Conservation (phyloP, 2,113 vertebrate genomes). For the Copsychus sechellarum region DNA sequence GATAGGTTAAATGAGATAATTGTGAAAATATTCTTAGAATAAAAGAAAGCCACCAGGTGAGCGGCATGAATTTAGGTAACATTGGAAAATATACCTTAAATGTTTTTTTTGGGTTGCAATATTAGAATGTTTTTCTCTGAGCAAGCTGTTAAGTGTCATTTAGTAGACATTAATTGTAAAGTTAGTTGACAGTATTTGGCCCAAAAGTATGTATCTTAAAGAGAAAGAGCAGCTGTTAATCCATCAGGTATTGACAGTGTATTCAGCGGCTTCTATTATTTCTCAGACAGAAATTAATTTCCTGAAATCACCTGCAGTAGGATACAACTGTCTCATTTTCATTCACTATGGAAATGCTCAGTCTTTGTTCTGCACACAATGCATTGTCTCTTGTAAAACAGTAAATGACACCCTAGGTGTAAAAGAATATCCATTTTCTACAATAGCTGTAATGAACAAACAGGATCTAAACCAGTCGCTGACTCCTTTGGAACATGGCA, state of each 20-base stretch:
- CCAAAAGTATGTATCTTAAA: slow-evolving; percentile 62
- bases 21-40: slow-evolving; percentile 69
- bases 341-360: slow-evolving; percentile 13
- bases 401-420: neutral
- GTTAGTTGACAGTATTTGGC: slow-evolving; percentile 64
- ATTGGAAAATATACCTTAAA: slow-evolving; percentile 43
- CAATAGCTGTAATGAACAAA: neutral
- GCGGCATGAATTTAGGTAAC: slow-evolving; percentile 28
- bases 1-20: slow-evolving; percentile 67
- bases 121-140: slow-evolving; percentile 30
- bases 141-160: slow-evolving; percentile 57
- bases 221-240: slow-evolving; percentile 52
- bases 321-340: slow-evolving; percentile 51
- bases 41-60: slow-evolving; percentile 59
- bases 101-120: neutral
- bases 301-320: slow-evolving; percentile 40
- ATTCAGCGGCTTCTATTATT: slow-evolving; percentile 48
- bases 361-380: slow-evolving; percentile 47
- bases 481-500: neutral
- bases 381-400: slow-evolving; percentile 46
- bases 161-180: slow-evolving; percentile 61
- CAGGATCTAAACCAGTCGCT: neutral
- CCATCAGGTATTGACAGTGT: slow-evolving; percentile 42
- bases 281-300: slow-evolving; percentile 71
- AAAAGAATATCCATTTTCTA: slow-evolving; percentile 3